Percentiles rank a stretch among this genome's conserved stretches.
These are phyloP conservation scores for Caenorhabditis macrosperma DNA, from an alignment of 2,888 invertebrate genomes.

Conservation along the genomic window DNA sequence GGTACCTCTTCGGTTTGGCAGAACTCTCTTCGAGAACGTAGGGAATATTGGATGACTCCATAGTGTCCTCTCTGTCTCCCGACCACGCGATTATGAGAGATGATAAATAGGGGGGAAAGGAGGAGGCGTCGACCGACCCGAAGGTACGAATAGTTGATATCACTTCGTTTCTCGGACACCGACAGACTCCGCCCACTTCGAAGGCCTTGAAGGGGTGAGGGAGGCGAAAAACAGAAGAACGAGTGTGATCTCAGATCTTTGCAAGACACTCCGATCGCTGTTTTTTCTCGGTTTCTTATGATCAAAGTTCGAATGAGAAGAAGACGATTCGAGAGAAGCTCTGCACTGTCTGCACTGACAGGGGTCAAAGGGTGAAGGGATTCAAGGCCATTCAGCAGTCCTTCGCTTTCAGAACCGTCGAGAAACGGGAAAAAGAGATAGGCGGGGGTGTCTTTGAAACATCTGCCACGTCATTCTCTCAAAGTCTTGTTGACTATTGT, in stretches of 20 bases:
- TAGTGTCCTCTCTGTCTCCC: not conserved
- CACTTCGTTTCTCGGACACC: not conserved
- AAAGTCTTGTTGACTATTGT: no score
- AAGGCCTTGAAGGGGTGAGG: slow-evolving; percentile 3
- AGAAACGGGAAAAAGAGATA: no score
- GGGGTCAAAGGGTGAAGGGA: no score
- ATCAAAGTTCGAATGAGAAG: not conserved
- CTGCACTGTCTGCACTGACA: no score
- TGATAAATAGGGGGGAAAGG: not conserved
- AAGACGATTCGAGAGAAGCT: not conserved
- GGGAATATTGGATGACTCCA: slow-evolving; percentile 55
- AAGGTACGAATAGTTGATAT: slow-evolving; percentile 10
- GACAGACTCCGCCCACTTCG: not conserved
- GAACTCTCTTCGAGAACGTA: slow-evolving; percentile 51
- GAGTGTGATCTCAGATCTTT: slow-evolving; percentile 17
- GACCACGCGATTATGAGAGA: not conserved
- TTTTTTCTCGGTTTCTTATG: no score
- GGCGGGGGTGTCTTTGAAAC: no score
- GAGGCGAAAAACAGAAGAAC: not conserved
- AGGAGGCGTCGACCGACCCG: not conserved
- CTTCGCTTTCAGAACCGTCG: no score
- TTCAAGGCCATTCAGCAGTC: no score
- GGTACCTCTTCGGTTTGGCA: slow-evolving; percentile 44
- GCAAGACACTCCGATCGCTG: not conserved
- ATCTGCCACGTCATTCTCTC: no score